Conservation (phyloP, 2,113 vertebrate species). For the Indicator indicator region DNA sequence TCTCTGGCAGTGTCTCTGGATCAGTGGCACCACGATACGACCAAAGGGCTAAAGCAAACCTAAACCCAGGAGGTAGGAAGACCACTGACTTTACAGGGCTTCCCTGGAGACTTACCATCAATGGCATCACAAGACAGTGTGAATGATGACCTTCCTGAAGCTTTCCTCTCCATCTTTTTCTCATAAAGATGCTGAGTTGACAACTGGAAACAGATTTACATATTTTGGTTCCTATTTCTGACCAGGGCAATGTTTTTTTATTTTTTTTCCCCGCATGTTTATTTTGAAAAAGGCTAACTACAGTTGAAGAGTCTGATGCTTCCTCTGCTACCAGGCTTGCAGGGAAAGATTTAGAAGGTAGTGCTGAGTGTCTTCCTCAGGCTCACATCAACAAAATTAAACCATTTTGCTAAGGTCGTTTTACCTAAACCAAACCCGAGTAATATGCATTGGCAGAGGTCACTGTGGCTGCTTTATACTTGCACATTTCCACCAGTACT, state of each 20-base stretch:
- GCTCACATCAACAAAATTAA: rapidly evolving
- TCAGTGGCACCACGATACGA: not conserved
- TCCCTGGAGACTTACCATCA: not conserved
- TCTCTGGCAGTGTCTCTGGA: not conserved
- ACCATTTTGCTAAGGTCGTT: not conserved
- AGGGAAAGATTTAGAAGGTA: not conserved
- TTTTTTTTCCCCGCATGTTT: not conserved
- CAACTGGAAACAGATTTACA: not conserved
- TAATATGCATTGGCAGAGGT: not conserved
- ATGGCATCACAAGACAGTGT: not conserved
- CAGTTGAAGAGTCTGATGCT: not conserved
- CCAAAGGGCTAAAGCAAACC: not conserved
- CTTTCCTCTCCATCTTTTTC: not conserved
- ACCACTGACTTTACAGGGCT: not conserved
- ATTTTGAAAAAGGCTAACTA: not conserved
- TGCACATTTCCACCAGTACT: not conserved
- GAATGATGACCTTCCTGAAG: not conserved
- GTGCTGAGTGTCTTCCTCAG: not conserved
- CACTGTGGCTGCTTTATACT: not conserved
- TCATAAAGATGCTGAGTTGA: not conserved
- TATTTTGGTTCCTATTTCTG: not conserved
- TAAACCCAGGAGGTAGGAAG: not conserved
- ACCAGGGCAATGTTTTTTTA: not conserved
- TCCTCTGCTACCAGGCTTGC: not conserved
- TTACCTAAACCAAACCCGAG: not conserved